Percentiles rank a stretch among this genome's conserved stretches.
These are phyloP conservation scores for Eretmochelys imbricata DNA, from an alignment of 2,113 vertebrate species.

Conservation along the genomic window DNA sequence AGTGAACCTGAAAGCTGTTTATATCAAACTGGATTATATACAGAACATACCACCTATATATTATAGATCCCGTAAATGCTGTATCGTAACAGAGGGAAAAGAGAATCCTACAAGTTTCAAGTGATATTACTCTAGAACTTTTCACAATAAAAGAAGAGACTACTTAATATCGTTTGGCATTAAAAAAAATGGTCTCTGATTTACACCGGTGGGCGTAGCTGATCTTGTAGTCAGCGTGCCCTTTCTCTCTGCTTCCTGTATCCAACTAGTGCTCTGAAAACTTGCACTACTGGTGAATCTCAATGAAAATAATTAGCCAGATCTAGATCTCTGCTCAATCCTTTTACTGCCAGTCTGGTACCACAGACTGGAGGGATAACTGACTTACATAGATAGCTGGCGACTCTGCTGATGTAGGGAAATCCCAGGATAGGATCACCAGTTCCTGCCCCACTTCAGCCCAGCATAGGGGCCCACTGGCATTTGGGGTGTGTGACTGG, in stretches of 20 bases:
- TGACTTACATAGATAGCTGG: neutral
- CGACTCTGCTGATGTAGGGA: neutral
- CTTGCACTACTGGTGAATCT: conserved; percentile 21
- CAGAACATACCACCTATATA: conserved; percentile 46
- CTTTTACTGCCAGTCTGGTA: neutral
- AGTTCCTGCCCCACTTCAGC: neutral
- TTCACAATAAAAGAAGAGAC: neutral
- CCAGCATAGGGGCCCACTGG: neutral
- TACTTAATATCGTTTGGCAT: neutral
- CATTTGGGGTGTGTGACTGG: neutral
- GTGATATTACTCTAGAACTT: conserved; percentile 5
- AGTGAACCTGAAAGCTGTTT: conserved; percentile 33
- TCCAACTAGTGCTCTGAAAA: conserved; percentile 35
- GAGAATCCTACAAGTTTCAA: conserved; percentile 19
- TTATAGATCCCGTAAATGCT: conserved; percentile 31
- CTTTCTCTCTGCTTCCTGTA: neutral
- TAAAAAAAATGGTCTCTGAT: neutral
- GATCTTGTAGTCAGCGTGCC: neutral
- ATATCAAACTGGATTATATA: conserved; percentile 36
- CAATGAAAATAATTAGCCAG: neutral
- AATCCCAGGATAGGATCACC: neutral
- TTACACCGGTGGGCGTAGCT: neutral
- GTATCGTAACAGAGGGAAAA: conserved; percentile 46
- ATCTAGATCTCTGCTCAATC: neutral
- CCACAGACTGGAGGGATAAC: neutral